Evolutionary conservation across 1,140 invertebrate species (phyloP).

Genomic region (Lordiphosa mommai): DNA sequence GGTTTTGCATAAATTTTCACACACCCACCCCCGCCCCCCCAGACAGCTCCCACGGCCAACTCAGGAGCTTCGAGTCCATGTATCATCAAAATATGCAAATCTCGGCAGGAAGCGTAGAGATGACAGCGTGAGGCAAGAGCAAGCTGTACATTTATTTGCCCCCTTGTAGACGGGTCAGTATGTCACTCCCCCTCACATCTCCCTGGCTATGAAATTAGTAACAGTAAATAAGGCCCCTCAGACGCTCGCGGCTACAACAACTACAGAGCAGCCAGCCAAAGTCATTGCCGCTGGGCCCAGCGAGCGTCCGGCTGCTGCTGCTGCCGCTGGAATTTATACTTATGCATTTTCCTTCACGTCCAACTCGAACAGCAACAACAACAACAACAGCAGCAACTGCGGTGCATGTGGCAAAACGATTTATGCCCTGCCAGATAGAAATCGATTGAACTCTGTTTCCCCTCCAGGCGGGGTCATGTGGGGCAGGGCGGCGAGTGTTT

Average conservation of each 20-base stretch:
- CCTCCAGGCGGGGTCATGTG: not conserved
- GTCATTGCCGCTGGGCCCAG: constrained; percentile 39
- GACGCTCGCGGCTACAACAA: constrained; percentile 5
- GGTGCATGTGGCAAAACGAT: constrained; percentile 69
- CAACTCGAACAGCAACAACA: not conserved
- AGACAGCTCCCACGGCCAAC: constrained; percentile 7
- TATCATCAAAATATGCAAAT: constrained; percentile 78
- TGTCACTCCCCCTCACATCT: no score
- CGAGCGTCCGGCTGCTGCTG: not conserved
- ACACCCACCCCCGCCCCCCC: not conserved
- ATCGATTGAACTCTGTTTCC: constrained; percentile 59
- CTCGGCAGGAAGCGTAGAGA: constrained; percentile 9
- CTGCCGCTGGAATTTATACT: constrained; percentile 49
- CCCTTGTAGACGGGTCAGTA: no score
- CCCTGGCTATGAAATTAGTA: constrained; percentile 30
- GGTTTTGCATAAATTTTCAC: constrained; percentile 64
- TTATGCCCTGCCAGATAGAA: constrained; percentile 73
- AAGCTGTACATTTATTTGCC: not conserved
- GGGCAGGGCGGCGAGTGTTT: constrained; percentile 49
- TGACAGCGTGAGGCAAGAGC: constrained; percentile 8
- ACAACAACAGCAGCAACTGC: constrained; percentile 23
- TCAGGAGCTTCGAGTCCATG: constrained; percentile 25
- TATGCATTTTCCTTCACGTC: constrained; percentile 11
- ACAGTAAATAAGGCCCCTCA: constrained; percentile 58
- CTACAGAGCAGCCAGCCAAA: constrained; percentile 37